Evolutionary conservation across 2,888 invertebrate genomes (phyloP).

Genomic region (Noctua pronuba): DNA sequence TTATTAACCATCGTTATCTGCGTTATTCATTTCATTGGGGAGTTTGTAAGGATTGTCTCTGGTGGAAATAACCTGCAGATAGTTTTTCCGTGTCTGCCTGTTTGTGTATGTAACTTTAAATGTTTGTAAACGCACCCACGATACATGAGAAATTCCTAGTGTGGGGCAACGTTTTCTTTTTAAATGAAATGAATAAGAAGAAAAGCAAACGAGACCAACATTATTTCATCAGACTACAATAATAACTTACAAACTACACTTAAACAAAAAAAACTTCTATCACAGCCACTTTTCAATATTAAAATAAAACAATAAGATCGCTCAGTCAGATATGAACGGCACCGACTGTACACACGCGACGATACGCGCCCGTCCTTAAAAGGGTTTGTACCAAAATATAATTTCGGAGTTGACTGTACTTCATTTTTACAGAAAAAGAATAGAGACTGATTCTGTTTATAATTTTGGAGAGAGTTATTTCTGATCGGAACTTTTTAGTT

Average conservation of each 20-base stretch:
- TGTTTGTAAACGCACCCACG: too few species aligned
- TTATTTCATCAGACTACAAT: background rate
- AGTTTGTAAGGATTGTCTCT: background rate
- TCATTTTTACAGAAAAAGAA: slow-evolving; percentile 64
- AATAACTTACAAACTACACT: background rate
- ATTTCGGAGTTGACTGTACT: slow-evolving; percentile 77
- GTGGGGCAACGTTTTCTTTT: too few species aligned
- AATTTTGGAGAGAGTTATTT: slow-evolving; percentile 4
- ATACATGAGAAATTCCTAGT: too few species aligned
- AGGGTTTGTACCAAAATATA: slow-evolving; percentile 73
- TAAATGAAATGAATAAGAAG: background rate
- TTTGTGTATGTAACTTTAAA: too few species aligned
- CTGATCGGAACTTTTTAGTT: background rate
- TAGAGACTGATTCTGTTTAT: slow-evolving; percentile 38
- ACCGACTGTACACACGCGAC: slow-evolving; percentile 62
- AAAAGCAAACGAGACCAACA: background rate
- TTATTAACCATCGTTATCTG: background rate
- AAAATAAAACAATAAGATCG: slow-evolving; percentile 35
- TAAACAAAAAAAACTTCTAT: background rate
- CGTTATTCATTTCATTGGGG: background rate
- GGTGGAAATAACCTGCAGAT: background rate
- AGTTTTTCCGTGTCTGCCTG: too few species aligned
- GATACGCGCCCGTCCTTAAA: slow-evolving; percentile 69
- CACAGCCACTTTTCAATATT: background rate
- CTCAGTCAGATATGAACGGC: slow-evolving; percentile 7